Percentiles rank a stretch among this genome's conserved stretches.
These are phyloP conservation scores for Zalophus californianus DNA, from an alignment of 2,797 vertebrate species.

Conservation along the genomic window DNA sequence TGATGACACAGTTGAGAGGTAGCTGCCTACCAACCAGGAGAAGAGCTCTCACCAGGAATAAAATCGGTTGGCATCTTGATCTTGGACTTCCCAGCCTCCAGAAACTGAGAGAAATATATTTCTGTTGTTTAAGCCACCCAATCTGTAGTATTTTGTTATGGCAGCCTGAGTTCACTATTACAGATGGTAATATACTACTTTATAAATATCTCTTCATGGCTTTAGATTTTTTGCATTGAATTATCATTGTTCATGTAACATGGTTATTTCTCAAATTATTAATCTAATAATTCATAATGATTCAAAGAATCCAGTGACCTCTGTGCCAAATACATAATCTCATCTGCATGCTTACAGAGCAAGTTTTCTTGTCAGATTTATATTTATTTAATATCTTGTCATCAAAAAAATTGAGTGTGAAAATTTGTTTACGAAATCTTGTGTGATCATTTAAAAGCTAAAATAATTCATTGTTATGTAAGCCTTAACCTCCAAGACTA, in stretches of 20 bases:
- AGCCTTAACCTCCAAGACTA: background rate
- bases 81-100: background rate
- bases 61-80: background rate
- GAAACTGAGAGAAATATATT: background rate
- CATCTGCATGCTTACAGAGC: background rate
- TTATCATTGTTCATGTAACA: background rate
- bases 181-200: background rate
- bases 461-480: background rate
- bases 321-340: background rate
- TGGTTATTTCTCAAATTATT: background rate
- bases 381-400: background rate
- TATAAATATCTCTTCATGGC: background rate
- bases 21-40: background rate
- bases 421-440: background rate
- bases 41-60: background rate
- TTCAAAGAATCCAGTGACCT: background rate
- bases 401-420: background rate
- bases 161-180: background rate
- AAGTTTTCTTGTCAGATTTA: background rate
- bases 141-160: background rate
- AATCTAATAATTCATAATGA: background rate
- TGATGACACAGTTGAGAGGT: background rate
- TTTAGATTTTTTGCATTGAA: background rate
- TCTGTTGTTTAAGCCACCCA: background rate
- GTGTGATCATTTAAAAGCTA: background rate